A percentile compares a stretch with the other conserved stretches of the same genome.
phyloP scores from a whole-genome alignment of 1,140 invertebrate genomes.

The Wasmannia auropunctata region DNA sequence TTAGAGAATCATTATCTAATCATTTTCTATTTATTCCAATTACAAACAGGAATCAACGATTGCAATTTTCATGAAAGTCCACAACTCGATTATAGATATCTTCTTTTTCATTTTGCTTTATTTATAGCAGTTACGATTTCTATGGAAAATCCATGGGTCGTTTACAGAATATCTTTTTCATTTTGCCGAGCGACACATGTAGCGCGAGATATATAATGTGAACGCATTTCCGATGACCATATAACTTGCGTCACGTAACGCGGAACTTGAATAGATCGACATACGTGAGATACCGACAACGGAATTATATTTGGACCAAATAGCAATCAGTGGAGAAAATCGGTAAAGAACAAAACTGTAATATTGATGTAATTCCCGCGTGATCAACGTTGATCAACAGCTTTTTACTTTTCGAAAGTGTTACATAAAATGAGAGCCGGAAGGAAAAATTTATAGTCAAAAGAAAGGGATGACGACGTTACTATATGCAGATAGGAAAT shows the following conservation, averaged over 20 bases:
- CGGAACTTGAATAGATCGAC: neutral
- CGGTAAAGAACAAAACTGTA: neutral
- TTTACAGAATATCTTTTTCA: neutral
- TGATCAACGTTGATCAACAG: neutral
- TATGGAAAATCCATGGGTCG: neutral
- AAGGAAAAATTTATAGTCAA: neutral
- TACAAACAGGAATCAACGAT: neutral
- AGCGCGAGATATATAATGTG: neutral
- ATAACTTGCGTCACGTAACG: conserved; percentile 35
- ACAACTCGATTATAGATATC: neutral
- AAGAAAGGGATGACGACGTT: neutral
- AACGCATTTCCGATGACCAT: conserved; percentile 9
- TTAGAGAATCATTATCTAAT: neutral
- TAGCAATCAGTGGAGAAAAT: conserved; percentile 16
- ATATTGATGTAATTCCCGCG: neutral
- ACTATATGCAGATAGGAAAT: neutral
- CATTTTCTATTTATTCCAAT: neutral
- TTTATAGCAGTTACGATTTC: neutral
- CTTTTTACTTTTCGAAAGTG: neutral
- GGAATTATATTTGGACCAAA: conserved; percentile 14
- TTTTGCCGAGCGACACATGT: neutral
- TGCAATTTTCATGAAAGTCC: neutral
- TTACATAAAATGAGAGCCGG: neutral
- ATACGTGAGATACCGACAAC: neutral
- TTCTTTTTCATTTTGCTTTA: neutral